Percentiles rank a stretch among this genome's conserved stretches.
These are phyloP conservation scores for Cyprinodon brontotheroides DNA, from an alignment of 2,113 vertebrate species.

Conservation along the genomic window DNA sequence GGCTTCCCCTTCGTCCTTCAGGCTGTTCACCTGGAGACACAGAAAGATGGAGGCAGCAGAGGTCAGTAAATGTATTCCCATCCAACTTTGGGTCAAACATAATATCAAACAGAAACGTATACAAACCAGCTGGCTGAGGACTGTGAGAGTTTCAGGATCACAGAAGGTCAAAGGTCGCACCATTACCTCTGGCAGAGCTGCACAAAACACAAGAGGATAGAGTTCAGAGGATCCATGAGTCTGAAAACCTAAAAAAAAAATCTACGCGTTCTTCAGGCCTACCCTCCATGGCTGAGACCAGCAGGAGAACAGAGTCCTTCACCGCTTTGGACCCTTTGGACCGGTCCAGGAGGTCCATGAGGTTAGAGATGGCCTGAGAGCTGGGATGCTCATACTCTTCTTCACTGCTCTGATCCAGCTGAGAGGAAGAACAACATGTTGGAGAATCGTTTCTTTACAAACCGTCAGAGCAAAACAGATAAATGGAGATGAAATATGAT, in stretches of 20 bases:
- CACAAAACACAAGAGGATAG: background rate
- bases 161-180: background rate
- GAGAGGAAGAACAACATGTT: background rate
- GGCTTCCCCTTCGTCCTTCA: background rate
- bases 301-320: background rate
- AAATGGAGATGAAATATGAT: no score
- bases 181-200: background rate
- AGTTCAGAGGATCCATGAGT: background rate
- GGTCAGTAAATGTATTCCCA: background rate
- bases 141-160: background rate
- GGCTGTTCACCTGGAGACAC: slow-evolving; percentile 9
- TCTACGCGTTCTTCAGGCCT: background rate
- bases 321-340: background rate
- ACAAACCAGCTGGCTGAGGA: background rate
- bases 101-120: background rate
- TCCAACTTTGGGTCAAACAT: no score
- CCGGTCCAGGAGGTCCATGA: background rate
- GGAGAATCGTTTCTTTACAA: background rate
- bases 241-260: background rate
- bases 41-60: background rate
- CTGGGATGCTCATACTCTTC: no score
- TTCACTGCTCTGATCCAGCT: slow-evolving; percentile 1
- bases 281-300: slow-evolving; percentile 6
- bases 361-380: background rate
- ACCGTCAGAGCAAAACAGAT: background rate